phyloP scores from a whole-genome alignment of 2,797 vertebrate genomes.

The Acanthopagrus latus region DNA sequence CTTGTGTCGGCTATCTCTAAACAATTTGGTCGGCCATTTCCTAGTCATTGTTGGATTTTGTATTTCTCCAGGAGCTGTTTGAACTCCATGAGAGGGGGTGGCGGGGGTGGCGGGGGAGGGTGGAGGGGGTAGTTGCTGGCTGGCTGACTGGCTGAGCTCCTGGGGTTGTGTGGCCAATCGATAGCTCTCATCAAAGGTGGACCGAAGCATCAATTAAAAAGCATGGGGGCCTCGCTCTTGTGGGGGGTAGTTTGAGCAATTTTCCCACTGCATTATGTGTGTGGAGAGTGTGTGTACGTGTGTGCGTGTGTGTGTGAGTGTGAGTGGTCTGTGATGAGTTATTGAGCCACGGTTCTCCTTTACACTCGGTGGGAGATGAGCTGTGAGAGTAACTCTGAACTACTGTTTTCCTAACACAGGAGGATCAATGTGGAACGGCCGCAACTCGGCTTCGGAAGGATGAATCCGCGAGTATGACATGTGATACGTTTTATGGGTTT shows the following conservation, averaged over 20 bases:
- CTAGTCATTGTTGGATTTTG: slow-evolving; percentile 60
- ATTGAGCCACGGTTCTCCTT: slow-evolving; percentile 69
- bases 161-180: slow-evolving; percentile 75
- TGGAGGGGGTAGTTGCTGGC: slow-evolving; percentile 28
- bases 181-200: slow-evolving; percentile 81
- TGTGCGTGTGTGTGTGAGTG: slow-evolving; percentile 37
- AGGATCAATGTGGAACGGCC: slow-evolving; percentile 53
- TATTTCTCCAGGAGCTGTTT: slow-evolving; percentile 68
- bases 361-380: slow-evolving; percentile 55
- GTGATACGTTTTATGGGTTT: slow-evolving; percentile 37
- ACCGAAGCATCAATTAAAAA: slow-evolving; percentile 82
- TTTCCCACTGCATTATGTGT: slow-evolving; percentile 72
- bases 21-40: slow-evolving; percentile 70
- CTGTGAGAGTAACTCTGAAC: slow-evolving; percentile 70
- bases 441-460: slow-evolving; percentile 29
- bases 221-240: slow-evolving; percentile 64
- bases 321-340: slow-evolving; percentile 68
- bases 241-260: slow-evolving; percentile 64
- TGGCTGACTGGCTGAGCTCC: slow-evolving; percentile 59
- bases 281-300: slow-evolving; percentile 6
- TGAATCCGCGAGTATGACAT: slow-evolving; percentile 40
- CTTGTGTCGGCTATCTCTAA: slow-evolving; percentile 49
- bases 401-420: slow-evolving; percentile 60
- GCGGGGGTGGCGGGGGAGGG: not conserved
- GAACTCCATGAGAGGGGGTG: slow-evolving; percentile 41